These are phyloP conservation scores for Cheilosia variabilis DNA, from an alignment of 2,888 invertebrate species.

Conservation along the genomic window DNA sequence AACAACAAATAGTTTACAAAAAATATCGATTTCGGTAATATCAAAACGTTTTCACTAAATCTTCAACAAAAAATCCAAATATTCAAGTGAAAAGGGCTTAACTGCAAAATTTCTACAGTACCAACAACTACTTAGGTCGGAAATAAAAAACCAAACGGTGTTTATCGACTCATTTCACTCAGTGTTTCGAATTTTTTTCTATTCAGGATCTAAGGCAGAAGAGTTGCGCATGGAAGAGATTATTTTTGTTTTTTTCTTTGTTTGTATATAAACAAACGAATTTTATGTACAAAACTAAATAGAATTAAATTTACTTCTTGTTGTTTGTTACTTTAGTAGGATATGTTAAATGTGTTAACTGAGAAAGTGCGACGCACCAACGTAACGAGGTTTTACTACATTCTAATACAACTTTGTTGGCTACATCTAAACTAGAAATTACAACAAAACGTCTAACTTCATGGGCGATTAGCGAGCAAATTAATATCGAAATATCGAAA, in stretches of 20 bases:
- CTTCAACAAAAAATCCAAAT: not conserved
- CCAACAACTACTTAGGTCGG: conserved; percentile 14
- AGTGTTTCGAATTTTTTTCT: conserved; percentile 4
- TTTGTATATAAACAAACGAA: conserved; percentile 38
- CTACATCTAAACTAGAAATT: conserved; percentile 25
- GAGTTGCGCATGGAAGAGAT: conserved; percentile 70
- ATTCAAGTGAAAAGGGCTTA: conserved; percentile 15
- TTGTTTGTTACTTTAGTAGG: conserved; percentile 61
- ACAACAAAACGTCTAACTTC: conserved; percentile 23
- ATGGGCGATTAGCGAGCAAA: conserved; percentile 50
- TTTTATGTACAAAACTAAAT: conserved; percentile 65
- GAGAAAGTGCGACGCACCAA: conserved; percentile 37
- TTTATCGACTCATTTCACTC: conserved; percentile 5
- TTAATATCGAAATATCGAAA: not conserved
- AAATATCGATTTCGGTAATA: not conserved
- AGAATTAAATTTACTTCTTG: not conserved
- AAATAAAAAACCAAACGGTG: conserved; percentile 29
- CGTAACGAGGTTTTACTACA: conserved; percentile 32
- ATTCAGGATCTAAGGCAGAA: conserved; percentile 65
- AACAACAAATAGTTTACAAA: not conserved
- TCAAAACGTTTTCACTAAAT: conserved; percentile 3
- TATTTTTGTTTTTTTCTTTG: conserved; percentile 13
- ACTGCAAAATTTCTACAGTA: conserved; percentile 22
- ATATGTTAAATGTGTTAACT: conserved; percentile 72
- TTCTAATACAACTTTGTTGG: conserved; percentile 52